Conservation (phyloP, 2,888 invertebrate genomes). For the Tenthredo notha region DNA sequence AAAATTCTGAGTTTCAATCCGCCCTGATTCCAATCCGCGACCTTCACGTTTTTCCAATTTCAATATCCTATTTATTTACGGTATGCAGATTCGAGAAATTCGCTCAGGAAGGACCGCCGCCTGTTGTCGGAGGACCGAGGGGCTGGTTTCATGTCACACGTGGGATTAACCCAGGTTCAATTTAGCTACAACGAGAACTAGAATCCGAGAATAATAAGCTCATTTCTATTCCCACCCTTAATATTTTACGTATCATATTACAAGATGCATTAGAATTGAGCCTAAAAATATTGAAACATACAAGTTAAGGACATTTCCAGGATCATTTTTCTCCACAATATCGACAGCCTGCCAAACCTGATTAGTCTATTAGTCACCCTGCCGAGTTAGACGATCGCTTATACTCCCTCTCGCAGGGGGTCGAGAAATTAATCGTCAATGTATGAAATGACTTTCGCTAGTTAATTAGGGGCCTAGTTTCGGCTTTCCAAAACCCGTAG, state of each 20-base stretch:
- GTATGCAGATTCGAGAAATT: slow-evolving; percentile 31
- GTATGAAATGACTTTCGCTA: slow-evolving; percentile 20
- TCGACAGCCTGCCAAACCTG: slow-evolving; percentile 48
- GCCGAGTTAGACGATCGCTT: background rate
- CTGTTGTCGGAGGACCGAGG: background rate
- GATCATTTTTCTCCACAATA: slow-evolving; percentile 42
- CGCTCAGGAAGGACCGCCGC: background rate
- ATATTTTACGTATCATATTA: background rate
- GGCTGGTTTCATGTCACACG: slow-evolving; percentile 46
- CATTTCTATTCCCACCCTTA: background rate
- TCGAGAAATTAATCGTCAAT: slow-evolving; percentile 30
- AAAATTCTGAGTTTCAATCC: background rate
- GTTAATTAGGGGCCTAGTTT: background rate
- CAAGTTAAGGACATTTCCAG: background rate
- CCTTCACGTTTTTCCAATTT: background rate
- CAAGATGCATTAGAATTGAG: background rate
- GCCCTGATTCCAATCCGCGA: background rate
- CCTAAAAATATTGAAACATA: background rate
- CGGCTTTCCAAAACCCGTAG: background rate
- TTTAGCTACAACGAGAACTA: background rate
- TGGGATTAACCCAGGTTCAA: slow-evolving; percentile 44
- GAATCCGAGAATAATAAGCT: slow-evolving; percentile 26
- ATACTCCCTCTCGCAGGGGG: background rate
- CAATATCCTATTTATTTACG: slow-evolving; percentile 26
- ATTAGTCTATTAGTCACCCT: slow-evolving; percentile 49